Evolutionary conservation across 2,797 vertebrate genomes (phyloP), one percentile per base, ranked within the genome.

Genomic region (Phalanger gymnotis): DNA sequence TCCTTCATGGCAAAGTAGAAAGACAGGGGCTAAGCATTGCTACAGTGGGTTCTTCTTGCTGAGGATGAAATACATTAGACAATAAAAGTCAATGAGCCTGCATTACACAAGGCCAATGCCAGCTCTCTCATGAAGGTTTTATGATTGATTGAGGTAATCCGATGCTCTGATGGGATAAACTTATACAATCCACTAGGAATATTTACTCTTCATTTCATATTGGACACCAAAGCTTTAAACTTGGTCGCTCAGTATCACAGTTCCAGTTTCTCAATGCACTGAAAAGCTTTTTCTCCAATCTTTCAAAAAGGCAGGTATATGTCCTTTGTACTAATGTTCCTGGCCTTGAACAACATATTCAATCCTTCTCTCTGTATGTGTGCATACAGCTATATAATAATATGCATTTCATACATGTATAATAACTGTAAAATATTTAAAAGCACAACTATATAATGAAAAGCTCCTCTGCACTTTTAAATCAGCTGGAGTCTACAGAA

Each of bases 171-270:
- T 97, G 95, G 53, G 54, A 97, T 95, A 97, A 97, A 97, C 96
- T 97, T 91, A 22, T 5, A 93, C 90, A 94, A 94, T 54, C 95
- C 94, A 93, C 96, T 22, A 98, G 94, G 95, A 98, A 93, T 97
- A 98, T 98, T 97, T 96, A 94, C 93, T 97, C 94, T 98, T 91
- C 73, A 51, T 98, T 98, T 98, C 94, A n/a, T 66, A 97, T 96
- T 95, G 94, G 96, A 97, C 96, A 97, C 92, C 89, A 95, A 95
- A 97, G 92, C 91, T 98, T 98, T 97, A 95, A 98, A 98, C 93
- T 96, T 92, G 94, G 95, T 96, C 97, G 94, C 55, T 97, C 97
- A 95, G 97, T 94, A 96, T 96, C 91, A 95, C 51, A 96, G 61
- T 90, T 96, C 92, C 96, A 96, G 73, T 95, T 97, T 97, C 98